Base-by-base conservation (phyloP, 2,113 vertebrate genomes). In the Neotragus moschatus region DNA sequence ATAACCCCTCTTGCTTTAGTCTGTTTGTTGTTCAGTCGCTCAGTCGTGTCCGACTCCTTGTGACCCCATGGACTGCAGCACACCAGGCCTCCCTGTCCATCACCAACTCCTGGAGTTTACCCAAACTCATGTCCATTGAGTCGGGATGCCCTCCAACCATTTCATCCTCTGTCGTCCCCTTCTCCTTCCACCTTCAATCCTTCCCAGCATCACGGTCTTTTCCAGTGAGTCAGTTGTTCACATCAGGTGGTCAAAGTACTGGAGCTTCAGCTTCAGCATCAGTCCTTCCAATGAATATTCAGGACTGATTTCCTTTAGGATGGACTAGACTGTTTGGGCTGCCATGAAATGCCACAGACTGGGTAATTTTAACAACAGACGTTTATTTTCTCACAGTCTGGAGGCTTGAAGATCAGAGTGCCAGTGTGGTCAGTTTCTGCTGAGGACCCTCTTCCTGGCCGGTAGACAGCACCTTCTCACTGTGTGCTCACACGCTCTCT, bases 201-300 rank as follows among this genome's bases (percentile, higher is more conserved):
- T 36, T 36, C 63, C n/a, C 17, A 11, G 63, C 63, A 36, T 19
- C n/a, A 70, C 4, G 17, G 8, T 11, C 4, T 21, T 36, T 21
- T 70, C n/a, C 63, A 36, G 0, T 1, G 63, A 36, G 17, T 36
- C 63, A 0, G n/a, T 0, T 36, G 1, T 70, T 70, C 2, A 0
- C 63, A 70, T 70, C 63, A 70, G n/a, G 63, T 70, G n/a, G 63
- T 0, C 17, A 70, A 21, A 70, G 17, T 36, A 36, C 6, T 70
- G 63, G n/a, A 21, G 10, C 19, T 23, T 66, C 63, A 66, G 33
- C 63, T 36, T 70, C n/a, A 70, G 63, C n/a, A 11, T 70, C 17
- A 70, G n/a, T 21, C n/a, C n/a, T 36, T 12, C n/a, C 63, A 11
- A 0, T 36, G 63, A 36, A 36, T 12, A 23, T 23, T 70, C 63